These are phyloP conservation scores for Synodontis membranacea DNA, from an alignment of 2,113 vertebrate genomes.

Conservation along the genomic window DNA sequence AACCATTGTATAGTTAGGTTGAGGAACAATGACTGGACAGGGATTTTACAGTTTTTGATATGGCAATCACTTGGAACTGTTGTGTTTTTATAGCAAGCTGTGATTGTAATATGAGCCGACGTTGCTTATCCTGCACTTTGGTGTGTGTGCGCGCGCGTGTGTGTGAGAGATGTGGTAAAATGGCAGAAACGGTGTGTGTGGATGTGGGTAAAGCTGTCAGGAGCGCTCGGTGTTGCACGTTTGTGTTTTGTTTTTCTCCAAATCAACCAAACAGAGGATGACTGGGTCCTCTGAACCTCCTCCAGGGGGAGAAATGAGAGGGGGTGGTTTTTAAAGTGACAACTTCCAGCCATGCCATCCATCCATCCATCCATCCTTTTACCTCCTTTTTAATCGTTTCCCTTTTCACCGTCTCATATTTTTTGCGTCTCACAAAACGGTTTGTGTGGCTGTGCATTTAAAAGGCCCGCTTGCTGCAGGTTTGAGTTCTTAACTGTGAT, in stretches of 20 bases:
- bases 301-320: constrained; percentile 57
- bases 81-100: constrained; percentile 69
- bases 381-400: constrained; percentile 10
- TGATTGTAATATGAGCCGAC: constrained; percentile 63
- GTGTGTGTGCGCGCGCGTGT: too few relatives aligned
- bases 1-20: background rate
- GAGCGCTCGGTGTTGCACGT: constrained; percentile 58
- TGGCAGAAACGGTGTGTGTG: constrained; percentile 64
- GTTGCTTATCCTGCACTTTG: constrained; percentile 75
- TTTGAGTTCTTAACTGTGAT: constrained; percentile 79
- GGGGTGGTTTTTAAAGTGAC: constrained; percentile 68
- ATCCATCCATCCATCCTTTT: constrained; percentile 54
- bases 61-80: constrained; percentile 67
- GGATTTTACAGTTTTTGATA: constrained; percentile 40
- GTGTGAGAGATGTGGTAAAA: constrained; percentile 63
- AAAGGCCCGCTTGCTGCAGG: constrained; percentile 72
- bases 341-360: constrained; percentile 71
- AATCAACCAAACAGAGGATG: background rate
- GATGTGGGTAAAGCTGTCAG: constrained; percentile 76
- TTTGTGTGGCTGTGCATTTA: constrained; percentile 70
- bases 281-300: constrained; percentile 39
- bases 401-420: constrained; percentile 28
- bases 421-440: constrained; percentile 62
- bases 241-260: constrained; percentile 53
- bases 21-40: constrained; percentile 17